These are phyloP conservation scores for Australoheros facetus DNA, from an alignment of 2,797 vertebrate species.

Conservation along the genomic window DNA sequence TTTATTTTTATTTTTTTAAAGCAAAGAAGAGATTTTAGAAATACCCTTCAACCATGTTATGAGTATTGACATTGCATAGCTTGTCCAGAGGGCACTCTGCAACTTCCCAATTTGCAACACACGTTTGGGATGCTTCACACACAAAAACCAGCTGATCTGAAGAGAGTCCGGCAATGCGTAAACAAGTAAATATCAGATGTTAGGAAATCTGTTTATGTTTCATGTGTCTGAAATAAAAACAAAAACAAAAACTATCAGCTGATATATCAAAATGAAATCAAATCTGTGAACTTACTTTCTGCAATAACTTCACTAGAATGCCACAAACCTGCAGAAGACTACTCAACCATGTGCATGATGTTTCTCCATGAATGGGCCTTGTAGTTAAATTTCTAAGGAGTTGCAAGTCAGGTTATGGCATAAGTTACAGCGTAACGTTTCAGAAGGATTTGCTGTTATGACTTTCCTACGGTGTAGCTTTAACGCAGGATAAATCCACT, in stretches of 20 bases:
- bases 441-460: background rate
- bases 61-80: background rate
- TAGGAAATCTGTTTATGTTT: no score
- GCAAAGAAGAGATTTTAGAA: background rate
- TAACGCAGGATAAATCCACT: background rate
- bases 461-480: background rate
- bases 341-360: no score
- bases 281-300: no score
- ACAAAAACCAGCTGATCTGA: background rate
- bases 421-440: background rate
- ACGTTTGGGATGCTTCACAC: fast-evolving
- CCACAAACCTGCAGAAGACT: no score
- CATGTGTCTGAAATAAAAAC: no score
- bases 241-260: no score
- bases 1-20: background rate
- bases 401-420: background rate
- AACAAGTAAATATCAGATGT: no score
- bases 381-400: background rate
- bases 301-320: no score
- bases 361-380: background rate
- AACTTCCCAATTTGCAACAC: background rate
- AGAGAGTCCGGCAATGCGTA: background rate
- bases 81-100: background rate
- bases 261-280: no score
- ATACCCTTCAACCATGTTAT: background rate